These are phyloP conservation scores for Sebastes steindachneri DNA, from an alignment of 2,797 vertebrate genomes.

Conservation along the genomic window DNA sequence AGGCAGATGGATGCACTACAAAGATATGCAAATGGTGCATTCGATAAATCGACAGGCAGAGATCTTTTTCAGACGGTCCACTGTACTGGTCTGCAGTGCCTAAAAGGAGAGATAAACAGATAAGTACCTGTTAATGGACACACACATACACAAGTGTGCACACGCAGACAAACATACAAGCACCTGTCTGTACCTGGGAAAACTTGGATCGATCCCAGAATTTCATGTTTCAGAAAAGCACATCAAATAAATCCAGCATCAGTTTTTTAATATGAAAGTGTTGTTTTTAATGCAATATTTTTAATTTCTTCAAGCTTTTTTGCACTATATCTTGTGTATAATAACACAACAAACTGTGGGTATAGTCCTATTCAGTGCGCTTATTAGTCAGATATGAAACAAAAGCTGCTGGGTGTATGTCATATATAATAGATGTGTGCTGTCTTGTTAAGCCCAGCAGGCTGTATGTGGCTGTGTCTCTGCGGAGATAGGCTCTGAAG, in stretches of 20 bases:
- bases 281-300: conserved; percentile 50
- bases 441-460: conserved; percentile 82
- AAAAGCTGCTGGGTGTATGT: conserved; percentile 80
- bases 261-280: conserved; percentile 41
- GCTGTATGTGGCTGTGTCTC: conserved; percentile 75
- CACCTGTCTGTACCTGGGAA: conserved; percentile 62
- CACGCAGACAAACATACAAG: conserved; percentile 58
- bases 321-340: conserved; percentile 49
- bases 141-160: conserved; percentile 61
- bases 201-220: conserved; percentile 57
- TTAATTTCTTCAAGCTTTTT: conserved; percentile 61
- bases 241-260: conserved; percentile 44
- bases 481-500: conserved; percentile 73
- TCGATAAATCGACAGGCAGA: conserved; percentile 85
- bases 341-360: conserved; percentile 70
- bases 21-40: conserved; percentile 87
- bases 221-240: conserved; percentile 56
- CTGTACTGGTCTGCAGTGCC: conserved; percentile 77
- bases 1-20: conserved; percentile 86
- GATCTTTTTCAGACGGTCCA: conserved; percentile 83
- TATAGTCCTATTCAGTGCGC: conserved; percentile 66
- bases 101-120: conserved; percentile 85
- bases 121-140: conserved; percentile 85
- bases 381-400: conserved; percentile 82
- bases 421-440: conserved; percentile 83